Evolutionary conservation across 2,888 invertebrate species (phyloP).

Genomic region (Mesorhabditis sp.): DNA sequence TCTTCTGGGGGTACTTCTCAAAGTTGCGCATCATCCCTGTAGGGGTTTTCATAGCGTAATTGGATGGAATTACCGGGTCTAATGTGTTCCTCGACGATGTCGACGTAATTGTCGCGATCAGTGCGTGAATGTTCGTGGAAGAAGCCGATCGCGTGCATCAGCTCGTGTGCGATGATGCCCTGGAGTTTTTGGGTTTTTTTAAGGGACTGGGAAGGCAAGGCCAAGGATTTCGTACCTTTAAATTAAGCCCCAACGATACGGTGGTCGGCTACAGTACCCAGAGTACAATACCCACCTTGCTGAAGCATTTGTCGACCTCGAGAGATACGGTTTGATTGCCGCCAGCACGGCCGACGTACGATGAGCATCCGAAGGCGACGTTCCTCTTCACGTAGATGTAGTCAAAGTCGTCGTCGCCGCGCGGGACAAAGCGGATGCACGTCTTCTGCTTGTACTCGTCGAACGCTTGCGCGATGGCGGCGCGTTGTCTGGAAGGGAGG

Average conservation of each 20-base stretch:
- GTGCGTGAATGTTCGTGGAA: conserved; percentile 79
- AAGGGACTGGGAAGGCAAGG: too few relatives aligned
- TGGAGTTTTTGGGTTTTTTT: conserved; percentile 2
- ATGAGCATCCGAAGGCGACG: conserved; percentile 69
- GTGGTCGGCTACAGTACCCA: background rate
- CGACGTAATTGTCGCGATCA: conserved; percentile 74
- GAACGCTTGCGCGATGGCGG: conserved; percentile 65
- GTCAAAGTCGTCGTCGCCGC: conserved; percentile 64
- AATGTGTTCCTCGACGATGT: conserved; percentile 74
- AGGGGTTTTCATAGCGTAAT: conserved; percentile 3
- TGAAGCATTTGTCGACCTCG: conserved; percentile 61
- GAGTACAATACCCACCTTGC: conserved; percentile 39
- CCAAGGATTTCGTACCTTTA: too few relatives aligned
- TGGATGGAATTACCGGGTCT: conserved; percentile 62
- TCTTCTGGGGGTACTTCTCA: conserved; percentile 60
- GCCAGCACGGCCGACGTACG: conserved; percentile 73
- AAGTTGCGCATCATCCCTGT: conserved; percentile 63
- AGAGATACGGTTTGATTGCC: conserved; percentile 74
- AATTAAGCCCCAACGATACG: too few relatives aligned
- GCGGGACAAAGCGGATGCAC: conserved; percentile 69
- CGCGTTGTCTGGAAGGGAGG: conserved; percentile 46
- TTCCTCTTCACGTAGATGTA: conserved; percentile 66
- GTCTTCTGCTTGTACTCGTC: conserved; percentile 68
- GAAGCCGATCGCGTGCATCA: conserved; percentile 75
- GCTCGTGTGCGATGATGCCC: conserved; percentile 73